A percentile compares a stretch with the other conserved stretches of the same genome.
These are phyloP conservation scores for Campylomormyrus numenius DNA, from an alignment of 2,113 vertebrate genomes.

Conservation along the genomic window DNA sequence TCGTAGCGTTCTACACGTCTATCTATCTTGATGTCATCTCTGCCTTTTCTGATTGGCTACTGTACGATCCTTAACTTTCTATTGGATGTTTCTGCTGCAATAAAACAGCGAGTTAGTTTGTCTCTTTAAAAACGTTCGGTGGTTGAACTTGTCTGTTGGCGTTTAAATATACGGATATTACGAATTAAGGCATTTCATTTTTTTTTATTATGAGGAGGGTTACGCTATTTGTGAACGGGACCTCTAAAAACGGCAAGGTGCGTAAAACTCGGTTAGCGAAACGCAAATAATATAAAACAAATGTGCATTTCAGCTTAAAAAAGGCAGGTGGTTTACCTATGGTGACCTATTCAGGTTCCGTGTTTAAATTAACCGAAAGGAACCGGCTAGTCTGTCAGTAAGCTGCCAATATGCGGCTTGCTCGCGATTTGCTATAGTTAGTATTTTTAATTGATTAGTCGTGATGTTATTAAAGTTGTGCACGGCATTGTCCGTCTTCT, in stretches of 20 bases:
- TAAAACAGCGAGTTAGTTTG: neutral
- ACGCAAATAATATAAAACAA: neutral
- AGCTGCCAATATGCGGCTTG: neutral
- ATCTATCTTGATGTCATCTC: neutral
- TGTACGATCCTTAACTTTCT: neutral
- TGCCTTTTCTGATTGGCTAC: neutral
- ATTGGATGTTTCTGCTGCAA: neutral
- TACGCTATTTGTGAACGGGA: constrained; percentile 90
- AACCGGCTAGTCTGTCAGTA: neutral
- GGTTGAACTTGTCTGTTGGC: neutral
- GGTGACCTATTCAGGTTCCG: neutral
- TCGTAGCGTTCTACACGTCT: neutral
- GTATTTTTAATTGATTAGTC: neutral
- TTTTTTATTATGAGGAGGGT: constrained; percentile 64
- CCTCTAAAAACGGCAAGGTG: constrained; percentile 87
- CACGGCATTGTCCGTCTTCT: neutral
- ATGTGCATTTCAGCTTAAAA: neutral
- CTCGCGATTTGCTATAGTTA: neutral
- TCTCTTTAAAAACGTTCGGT: neutral
- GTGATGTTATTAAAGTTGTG: neutral
- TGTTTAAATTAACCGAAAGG: neutral
- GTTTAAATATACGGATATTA: neutral
- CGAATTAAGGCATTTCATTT: constrained; percentile 31
- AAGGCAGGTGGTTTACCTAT: neutral
- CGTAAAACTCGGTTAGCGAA: constrained; percentile 32